Conservation (phyloP, 2,888 invertebrate genomes). For the Caenorhabditis afra region DNA sequence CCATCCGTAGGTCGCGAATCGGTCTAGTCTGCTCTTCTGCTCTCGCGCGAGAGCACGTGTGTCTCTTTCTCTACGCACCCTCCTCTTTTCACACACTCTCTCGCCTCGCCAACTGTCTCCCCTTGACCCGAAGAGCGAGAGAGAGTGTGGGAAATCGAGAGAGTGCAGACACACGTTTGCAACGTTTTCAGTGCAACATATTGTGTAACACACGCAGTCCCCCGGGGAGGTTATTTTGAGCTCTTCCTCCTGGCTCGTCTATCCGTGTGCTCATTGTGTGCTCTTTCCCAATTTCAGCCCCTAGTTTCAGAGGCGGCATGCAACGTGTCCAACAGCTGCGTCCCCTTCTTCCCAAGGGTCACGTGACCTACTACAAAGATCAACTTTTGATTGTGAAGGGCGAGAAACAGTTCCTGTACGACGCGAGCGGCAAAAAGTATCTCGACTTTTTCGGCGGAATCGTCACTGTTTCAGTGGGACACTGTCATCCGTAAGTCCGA, state of each 20-base stretch:
- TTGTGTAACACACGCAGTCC: conserved; percentile 17
- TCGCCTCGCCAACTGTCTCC: conserved; percentile 31
- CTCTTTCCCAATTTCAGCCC: conserved; percentile 2
- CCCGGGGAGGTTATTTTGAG: conserved; percentile 2
- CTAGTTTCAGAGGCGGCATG: conserved; percentile 57
- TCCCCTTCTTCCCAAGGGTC: conserved; percentile 71
- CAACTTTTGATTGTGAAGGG: conserved; percentile 85
- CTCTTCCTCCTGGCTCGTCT: conserved; percentile 49
- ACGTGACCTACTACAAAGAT: conserved; percentile 67
- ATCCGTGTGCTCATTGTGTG: conserved; percentile 59
- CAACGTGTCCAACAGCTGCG: conserved; percentile 70
- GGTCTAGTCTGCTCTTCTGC: conserved; percentile 24
- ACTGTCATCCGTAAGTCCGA: conserved; percentile 91
- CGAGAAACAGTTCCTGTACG: conserved; percentile 70
- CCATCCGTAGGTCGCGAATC: conserved; percentile 1
- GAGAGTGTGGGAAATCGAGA: conserved; percentile 9
- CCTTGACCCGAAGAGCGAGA: background rate
- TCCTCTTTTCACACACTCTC: conserved; percentile 12
- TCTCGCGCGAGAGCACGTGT: conserved; percentile 18
- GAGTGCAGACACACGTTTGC: conserved; percentile 19
- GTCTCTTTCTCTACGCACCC: conserved; percentile 4
- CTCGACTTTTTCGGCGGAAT: conserved; percentile 97
- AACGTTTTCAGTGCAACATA: conserved; percentile 24
- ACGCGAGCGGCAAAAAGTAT: conserved; percentile 84
- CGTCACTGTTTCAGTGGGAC: conserved; percentile 96